Evolutionary conservation across 2,888 invertebrate genomes (phyloP), one percentile per base, ranked within the genome.

Genomic region (Ditylenchus weischeri): DNA sequence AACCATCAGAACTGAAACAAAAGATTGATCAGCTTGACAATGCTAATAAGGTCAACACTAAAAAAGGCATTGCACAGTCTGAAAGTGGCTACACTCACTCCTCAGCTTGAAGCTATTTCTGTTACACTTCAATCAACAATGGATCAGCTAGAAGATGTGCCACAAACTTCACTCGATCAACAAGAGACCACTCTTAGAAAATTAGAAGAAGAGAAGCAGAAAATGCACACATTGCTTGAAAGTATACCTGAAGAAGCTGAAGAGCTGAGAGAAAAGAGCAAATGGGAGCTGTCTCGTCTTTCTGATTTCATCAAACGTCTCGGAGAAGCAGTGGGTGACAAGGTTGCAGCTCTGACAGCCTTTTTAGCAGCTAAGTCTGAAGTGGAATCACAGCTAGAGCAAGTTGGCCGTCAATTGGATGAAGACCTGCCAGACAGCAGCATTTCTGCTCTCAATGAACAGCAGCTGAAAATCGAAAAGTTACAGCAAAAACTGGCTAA

Each of bases 231-330:
- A 19, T 47, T 62, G 23, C 19, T 57, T 11, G 69, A 68, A 29
- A 66, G n/a, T 23, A 47, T 66, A 13, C 66, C 68, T 21, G 68
- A 60, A 49, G 54, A 49, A 18, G 68, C 23, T 18, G 58, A 43
- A 29, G 23, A 21, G 19, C 19, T 69, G n/a, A 15, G 60, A 69
- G 23, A 57, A 29, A 61, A 61, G 36, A 38, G 36, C 29, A 61
- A 29, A 21, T 38, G n/a, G 35, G 36, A 61, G 21, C 18, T 61
- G 38, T 18, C 18, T 21, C 23, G 38, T 15, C n/a, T 61, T 15
- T 38, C 66, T 47, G 66, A 48, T 21, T 21, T 23, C 13, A 68
- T 68, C 18, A 23, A 66, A 51, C 29, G 38, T 19, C 36, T 68
- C 15, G 47, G 29, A n/a, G 21, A 66, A 19, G 43, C 61, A 38